phyloP scores from a whole-genome alignment of 2,888 invertebrate species.

The Apamea monoglypha region DNA sequence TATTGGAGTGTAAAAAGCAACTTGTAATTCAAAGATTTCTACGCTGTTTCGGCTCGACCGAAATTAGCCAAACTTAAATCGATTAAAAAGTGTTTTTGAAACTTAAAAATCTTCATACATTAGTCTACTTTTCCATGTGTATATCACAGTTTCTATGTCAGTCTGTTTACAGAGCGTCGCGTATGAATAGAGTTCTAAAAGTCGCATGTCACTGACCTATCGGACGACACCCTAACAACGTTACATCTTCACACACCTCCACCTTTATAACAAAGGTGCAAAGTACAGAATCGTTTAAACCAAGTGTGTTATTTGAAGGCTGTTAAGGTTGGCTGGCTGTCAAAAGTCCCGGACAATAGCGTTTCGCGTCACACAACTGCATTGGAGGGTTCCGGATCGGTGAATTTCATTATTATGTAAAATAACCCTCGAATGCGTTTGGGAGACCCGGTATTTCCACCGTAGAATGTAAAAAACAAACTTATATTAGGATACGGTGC shows the following conservation, averaged over 20 bases:
- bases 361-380: constrained; percentile 74
- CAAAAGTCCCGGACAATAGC: constrained; percentile 79
- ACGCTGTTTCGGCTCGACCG: background rate
- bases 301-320: constrained; percentile 34
- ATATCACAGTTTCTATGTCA: constrained; percentile 39
- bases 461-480: background rate
- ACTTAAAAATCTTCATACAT: background rate
- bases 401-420: constrained; percentile 75
- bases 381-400: constrained; percentile 75
- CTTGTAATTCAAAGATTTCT: background rate
- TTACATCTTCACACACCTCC: constrained; percentile 31
- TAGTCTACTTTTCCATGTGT: constrained; percentile 28
- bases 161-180: constrained; percentile 44
- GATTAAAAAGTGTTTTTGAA: background rate
- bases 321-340: constrained; percentile 79
- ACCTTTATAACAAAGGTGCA: constrained; percentile 48
- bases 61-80: constrained; percentile 1
- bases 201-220: constrained; percentile 72
- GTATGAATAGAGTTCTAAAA: constrained; percentile 62
- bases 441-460: constrained; percentile 10
- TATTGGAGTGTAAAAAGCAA: background rate
- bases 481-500: background rate
- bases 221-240: constrained; percentile 50
- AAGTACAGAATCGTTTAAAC: constrained; percentile 56
- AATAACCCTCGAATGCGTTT: constrained; percentile 58